A percentile compares a stretch with the other conserved stretches of the same genome.
phyloP scores from a whole-genome alignment of 2,113 vertebrate genomes.

The Nesoenas mayeri region DNA sequence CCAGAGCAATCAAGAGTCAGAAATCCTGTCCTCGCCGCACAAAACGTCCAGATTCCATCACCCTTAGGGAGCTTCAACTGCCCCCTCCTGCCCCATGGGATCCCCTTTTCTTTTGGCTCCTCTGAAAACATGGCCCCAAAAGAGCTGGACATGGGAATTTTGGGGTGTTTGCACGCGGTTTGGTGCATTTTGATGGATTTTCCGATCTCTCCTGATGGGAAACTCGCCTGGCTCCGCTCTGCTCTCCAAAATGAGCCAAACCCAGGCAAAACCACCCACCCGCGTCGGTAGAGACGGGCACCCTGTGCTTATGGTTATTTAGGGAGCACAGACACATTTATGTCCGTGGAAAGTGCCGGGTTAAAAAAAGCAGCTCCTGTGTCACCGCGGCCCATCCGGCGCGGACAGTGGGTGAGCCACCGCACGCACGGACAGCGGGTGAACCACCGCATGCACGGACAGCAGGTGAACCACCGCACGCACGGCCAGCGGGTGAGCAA shows the following conservation, averaged over 20 bases:
- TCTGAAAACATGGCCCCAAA: not conserved
- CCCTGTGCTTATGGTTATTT: constrained; percentile 34
- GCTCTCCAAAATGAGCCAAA: not conserved
- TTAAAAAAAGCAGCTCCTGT: not conserved
- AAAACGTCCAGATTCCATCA: not conserved
- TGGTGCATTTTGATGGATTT: not conserved
- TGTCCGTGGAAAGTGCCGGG: not conserved
- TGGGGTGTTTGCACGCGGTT: fast-evolving
- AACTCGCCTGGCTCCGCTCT: not conserved
- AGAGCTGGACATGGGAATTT: fast-evolving
- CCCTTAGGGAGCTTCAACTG: not conserved
- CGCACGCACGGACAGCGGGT: no score
- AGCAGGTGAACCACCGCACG: no score
- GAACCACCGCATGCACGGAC: no score
- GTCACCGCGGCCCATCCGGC: not conserved
- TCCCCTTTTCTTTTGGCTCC: not conserved
- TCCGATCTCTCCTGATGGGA: not conserved
- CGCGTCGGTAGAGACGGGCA: not conserved
- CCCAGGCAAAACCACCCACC: not conserved
- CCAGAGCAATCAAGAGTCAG: fast-evolving
- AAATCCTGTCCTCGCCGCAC: not conserved
- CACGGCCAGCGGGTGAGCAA: no score
- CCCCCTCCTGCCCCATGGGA: not conserved
- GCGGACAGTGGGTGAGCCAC: not conserved
- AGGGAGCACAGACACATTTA: not conserved